Percentiles rank a stretch among this genome's conserved stretches.
phyloP scores from a whole-genome alignment of 2,797 vertebrate genomes.

The Thaleichthys pacificus region DNA sequence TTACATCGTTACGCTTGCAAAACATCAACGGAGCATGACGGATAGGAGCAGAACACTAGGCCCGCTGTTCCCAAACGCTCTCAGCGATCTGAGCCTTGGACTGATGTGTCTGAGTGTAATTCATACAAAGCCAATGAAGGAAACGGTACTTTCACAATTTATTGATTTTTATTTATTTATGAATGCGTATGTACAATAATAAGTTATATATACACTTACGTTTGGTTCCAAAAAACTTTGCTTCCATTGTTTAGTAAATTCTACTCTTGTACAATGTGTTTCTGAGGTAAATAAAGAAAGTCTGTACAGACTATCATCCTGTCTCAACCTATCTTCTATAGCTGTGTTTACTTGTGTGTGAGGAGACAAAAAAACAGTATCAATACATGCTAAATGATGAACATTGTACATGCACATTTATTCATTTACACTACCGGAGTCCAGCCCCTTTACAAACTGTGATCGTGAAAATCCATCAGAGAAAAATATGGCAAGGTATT shows the following conservation, averaged over 20 bases:
- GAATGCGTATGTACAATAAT: conserved; percentile 81
- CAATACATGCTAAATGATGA: conserved; percentile 47
- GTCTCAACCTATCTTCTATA: conserved; percentile 19
- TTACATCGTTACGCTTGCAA: conserved; percentile 4
- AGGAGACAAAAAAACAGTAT: conserved; percentile 18
- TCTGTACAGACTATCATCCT: conserved; percentile 33
- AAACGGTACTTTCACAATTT: conserved; percentile 19
- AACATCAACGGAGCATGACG: background rate
- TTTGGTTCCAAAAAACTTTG: conserved; percentile 56
- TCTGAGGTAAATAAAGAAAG: conserved; percentile 70
- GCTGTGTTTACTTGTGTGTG: conserved; percentile 14
- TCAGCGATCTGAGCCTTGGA: background rate
- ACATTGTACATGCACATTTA: conserved; percentile 41
- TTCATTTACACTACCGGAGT: conserved; percentile 62
- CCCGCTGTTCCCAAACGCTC: background rate
- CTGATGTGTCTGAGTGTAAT: background rate
- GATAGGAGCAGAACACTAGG: background rate
- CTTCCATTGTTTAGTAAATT: conserved; percentile 40
- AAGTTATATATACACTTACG: conserved; percentile 84
- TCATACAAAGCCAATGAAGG: background rate
- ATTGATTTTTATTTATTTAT: conserved; percentile 71
- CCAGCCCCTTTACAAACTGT: conserved; percentile 59
- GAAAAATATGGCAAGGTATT: conserved; percentile 18
- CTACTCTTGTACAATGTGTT: conserved; percentile 42
- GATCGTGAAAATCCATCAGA: conserved; percentile 22